Evolutionary conservation across 1,140 invertebrate species (phyloP).

Genomic region (Bombus confusus): DNA sequence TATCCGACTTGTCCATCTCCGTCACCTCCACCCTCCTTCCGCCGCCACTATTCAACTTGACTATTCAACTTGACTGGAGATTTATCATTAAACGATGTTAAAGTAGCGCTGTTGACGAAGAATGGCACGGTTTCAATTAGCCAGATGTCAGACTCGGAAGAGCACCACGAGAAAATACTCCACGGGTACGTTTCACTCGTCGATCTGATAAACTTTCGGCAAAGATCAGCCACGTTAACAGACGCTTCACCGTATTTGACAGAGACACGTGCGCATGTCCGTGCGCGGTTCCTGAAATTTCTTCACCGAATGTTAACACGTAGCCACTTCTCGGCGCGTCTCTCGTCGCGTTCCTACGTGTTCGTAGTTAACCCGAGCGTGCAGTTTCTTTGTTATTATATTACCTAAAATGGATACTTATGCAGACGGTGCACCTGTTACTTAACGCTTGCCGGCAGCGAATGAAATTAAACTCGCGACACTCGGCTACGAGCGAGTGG

Average conservation of each 20-base stretch:
- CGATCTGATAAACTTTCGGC: constrained; percentile 31
- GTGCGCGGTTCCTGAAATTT: neutral
- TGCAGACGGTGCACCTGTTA: neutral
- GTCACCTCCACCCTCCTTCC: neutral
- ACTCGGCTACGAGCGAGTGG: neutral
- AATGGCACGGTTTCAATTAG: constrained; percentile 29
- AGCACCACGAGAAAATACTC: constrained; percentile 26
- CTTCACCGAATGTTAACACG: constrained; percentile 22
- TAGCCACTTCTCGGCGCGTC: neutral
- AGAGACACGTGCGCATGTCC: neutral
- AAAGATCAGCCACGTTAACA: constrained; percentile 10
- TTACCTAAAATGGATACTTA: neutral
- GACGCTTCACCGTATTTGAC: neutral
- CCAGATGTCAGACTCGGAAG: constrained; percentile 5
- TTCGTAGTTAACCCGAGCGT: neutral
- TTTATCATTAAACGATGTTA: constrained; percentile 29
- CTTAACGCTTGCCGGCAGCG: neutral
- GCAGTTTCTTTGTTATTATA: constrained; percentile 24
- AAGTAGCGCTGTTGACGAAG: neutral
- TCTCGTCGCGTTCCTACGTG: neutral
- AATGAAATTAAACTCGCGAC: neutral
- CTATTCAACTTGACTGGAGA: neutral
- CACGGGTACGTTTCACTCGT: constrained; percentile 23
- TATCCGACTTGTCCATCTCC: no score
- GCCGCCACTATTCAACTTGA: neutral